A percentile compares a stretch with the other conserved stretches of the same genome.
phyloP scores from a whole-genome alignment of 2,797 vertebrate genomes.

The Characodon lateralis region DNA sequence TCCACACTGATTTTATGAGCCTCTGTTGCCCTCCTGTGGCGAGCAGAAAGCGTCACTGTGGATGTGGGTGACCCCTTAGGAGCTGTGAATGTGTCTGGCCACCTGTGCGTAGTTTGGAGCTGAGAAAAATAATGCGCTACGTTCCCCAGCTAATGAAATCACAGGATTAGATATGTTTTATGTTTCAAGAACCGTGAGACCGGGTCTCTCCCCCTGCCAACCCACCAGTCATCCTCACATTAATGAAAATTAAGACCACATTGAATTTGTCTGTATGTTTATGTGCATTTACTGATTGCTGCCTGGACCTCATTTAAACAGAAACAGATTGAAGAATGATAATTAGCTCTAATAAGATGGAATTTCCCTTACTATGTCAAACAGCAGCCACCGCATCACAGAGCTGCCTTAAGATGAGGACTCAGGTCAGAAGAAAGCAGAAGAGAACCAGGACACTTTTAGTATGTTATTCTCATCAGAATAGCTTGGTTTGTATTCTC shows the following conservation, averaged over 20 bases:
- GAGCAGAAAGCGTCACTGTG: constrained; percentile 38
- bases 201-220: constrained; percentile 49
- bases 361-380: constrained; percentile 78
- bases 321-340: constrained; percentile 85
- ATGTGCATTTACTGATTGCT: constrained; percentile 77
- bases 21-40: constrained; percentile 76
- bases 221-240: constrained; percentile 53
- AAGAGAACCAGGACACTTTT: constrained; percentile 19
- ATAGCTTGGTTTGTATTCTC: background rate
- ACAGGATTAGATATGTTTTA: constrained; percentile 75
- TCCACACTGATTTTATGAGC: constrained; percentile 50
- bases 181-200: constrained; percentile 73
- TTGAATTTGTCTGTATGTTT: constrained; percentile 56
- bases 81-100: constrained; percentile 45
- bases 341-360: constrained; percentile 82
- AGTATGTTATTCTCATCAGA: background rate
- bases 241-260: constrained; percentile 80
- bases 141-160: constrained; percentile 71
- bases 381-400: constrained; percentile 70
- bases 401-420: constrained; percentile 54
- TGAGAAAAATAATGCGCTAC: constrained; percentile 65
- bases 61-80: constrained; percentile 14
- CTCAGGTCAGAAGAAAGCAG: constrained; percentile 41
- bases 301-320: constrained; percentile 80
- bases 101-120: constrained; percentile 71